These are phyloP conservation scores for Gracilinanus agilis DNA, from an alignment of 2,113 vertebrate genomes.

Conservation along the genomic window DNA sequence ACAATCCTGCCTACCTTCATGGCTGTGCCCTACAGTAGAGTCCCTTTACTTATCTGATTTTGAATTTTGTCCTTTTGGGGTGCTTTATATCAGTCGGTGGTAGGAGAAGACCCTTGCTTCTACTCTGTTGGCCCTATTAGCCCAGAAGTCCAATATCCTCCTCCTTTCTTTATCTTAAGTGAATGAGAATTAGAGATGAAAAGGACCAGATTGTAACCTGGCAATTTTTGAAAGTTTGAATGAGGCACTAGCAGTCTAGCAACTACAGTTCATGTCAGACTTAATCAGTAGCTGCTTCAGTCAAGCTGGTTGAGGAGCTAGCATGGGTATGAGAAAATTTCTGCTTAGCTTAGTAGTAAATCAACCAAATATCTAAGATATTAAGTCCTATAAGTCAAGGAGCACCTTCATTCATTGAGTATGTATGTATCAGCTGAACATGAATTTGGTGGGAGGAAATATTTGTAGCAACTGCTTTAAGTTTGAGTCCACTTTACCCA, in stretches of 20 bases:
- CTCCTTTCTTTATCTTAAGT: neutral
- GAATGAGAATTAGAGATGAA: neutral
- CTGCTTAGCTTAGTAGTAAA: neutral
- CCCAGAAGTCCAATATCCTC: too few species aligned
- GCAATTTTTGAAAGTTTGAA: neutral
- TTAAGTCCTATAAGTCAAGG: neutral
- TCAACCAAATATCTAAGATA: neutral
- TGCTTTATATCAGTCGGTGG: too few species aligned
- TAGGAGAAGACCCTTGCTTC: too few species aligned
- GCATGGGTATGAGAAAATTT: neutral
- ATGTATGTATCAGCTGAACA: neutral
- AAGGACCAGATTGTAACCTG: neutral
- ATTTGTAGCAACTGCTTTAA: neutral
- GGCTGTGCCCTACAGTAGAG: too few species aligned
- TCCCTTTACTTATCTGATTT: too few species aligned
- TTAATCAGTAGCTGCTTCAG: neutral
- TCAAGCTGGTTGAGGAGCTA: neutral
- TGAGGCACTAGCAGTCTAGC: neutral
- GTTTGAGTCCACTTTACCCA: neutral
- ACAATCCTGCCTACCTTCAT: too few species aligned
- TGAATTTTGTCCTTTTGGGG: too few species aligned
- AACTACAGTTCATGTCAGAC: neutral
- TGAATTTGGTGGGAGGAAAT: neutral
- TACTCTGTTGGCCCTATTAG: too few species aligned
- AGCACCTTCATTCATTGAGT: neutral